Conservation (phyloP, 2,888 invertebrate genomes). For the Eupithecia centaureata region DNA sequence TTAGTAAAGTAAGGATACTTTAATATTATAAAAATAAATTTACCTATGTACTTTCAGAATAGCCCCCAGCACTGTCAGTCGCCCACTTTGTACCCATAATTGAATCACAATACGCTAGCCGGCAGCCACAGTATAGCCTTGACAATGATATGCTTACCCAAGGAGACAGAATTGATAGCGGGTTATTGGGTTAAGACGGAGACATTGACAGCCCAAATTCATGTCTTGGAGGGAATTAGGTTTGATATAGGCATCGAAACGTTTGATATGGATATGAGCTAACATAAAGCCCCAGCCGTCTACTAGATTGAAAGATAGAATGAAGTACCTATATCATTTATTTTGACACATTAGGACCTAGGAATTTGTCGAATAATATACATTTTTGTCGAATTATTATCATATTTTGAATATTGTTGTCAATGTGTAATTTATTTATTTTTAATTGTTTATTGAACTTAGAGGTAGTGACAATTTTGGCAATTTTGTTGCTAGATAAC, state of each 20-base stretch:
- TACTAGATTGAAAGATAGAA: too few relatives aligned
- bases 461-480: too few relatives aligned
- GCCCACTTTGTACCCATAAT: constrained; percentile 46
- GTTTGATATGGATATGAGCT: constrained; percentile 11
- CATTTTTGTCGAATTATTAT: too few relatives aligned
- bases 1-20: too few relatives aligned
- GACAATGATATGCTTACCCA: constrained; percentile 41
- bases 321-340: too few relatives aligned
- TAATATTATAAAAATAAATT: too few relatives aligned
- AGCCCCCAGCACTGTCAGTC: constrained; percentile 47
- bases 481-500: too few relatives aligned
- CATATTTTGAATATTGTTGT: too few relatives aligned
- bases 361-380: too few relatives aligned
- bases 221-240: constrained; percentile 24
- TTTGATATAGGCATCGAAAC: constrained; percentile 12
- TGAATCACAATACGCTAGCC: constrained; percentile 60
- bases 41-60: background rate
- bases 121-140: constrained; percentile 46
- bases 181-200: constrained; percentile 32
- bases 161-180: constrained; percentile 33
- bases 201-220: constrained; percentile 30
- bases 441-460: too few relatives aligned
- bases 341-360: too few relatives aligned
- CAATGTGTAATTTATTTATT: too few relatives aligned
- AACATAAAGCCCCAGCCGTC: background rate